Evolutionary conservation across 2,888 invertebrate species (phyloP).

Genomic region (Chymomyza amoena): DNA sequence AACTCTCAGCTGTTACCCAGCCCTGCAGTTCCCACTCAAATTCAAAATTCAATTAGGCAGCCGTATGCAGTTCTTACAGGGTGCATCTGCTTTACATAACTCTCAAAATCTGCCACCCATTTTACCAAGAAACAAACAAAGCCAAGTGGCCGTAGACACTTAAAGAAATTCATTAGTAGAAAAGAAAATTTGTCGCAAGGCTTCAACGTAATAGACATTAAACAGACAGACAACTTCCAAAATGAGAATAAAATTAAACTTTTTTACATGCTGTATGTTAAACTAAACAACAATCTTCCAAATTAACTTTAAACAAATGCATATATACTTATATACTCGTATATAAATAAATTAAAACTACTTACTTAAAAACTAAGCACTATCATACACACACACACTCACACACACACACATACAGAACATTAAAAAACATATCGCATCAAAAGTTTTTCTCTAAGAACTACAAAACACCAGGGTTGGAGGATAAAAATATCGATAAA

Average conservation of each 20-base stretch:
- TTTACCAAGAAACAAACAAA: background rate
- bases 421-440: slow-evolving; percentile 32
- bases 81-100: background rate
- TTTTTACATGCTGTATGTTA: slow-evolving; percentile 58
- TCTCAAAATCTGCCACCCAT: background rate
- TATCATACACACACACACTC: slow-evolving; percentile 4
- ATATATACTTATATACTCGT: slow-evolving; percentile 20
- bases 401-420: slow-evolving; percentile 8
- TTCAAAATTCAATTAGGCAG: background rate
- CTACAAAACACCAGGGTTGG: background rate
- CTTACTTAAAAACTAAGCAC: slow-evolving; percentile 16
- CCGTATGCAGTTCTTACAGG: background rate
- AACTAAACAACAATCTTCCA: slow-evolving; percentile 64
- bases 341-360: slow-evolving; percentile 19
- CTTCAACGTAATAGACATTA: slow-evolving; percentile 1
- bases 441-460: slow-evolving; percentile 34
- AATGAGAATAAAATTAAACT: slow-evolving; percentile 30
- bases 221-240: slow-evolving; percentile 36
- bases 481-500: no score
- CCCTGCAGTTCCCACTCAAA: background rate
- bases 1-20: background rate
- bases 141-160: background rate
- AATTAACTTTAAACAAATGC: slow-evolving; percentile 51
- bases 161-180: background rate
- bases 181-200: slow-evolving; percentile 14